Evolutionary conservation across 2,888 invertebrate species (phyloP), one percentile per base, ranked within the genome.

Genomic region (Drosophila phalerata): DNA sequence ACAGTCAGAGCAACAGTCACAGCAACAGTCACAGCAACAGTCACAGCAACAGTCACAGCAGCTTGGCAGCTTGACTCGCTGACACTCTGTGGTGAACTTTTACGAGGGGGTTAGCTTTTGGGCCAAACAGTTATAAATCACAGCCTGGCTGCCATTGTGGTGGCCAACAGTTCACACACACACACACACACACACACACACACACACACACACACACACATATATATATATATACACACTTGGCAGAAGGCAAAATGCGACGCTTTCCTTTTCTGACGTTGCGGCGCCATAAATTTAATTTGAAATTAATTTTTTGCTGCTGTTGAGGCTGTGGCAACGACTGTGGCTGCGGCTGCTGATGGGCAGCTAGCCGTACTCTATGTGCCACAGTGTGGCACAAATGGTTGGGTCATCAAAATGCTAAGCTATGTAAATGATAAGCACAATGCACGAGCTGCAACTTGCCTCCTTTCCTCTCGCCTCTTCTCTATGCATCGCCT

Each of bases 371-470:
- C 15, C 34, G 34, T 53, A 63, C 66, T 77, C 79, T 70, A 53
- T 70, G 79, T 70, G 79, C 70, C 79, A 77, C 78, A 73, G 69
- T 69, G 76, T 74, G 56, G 74, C 76, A 76, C 77, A 77, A 77
- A 79, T 78, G 73, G 73, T 65, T 81, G 82, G 79, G 88, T 86
- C 85, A 85, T 85, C 85, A 86, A 86, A 86, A 86, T 86, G 85
- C 89, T 89, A 86, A 86, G 85, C 85, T 89, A 86, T 89, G 85
- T 89, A 86, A 86, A 86, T 86, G 89, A 85, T 89, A 86, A 85
- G 89, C 89, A 87, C 84, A 89, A 85, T 80, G 84, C 84, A 76
- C 75, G 64, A 79, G 81, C 67, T 73, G 77, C 70, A 49, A 60
- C 32, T 37, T 38, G 6, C 43, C 6, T 28, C 32, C 15, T 9